phyloP scores from a whole-genome alignment of 2,888 invertebrate genomes.

The Zygogramma bicolorata region DNA sequence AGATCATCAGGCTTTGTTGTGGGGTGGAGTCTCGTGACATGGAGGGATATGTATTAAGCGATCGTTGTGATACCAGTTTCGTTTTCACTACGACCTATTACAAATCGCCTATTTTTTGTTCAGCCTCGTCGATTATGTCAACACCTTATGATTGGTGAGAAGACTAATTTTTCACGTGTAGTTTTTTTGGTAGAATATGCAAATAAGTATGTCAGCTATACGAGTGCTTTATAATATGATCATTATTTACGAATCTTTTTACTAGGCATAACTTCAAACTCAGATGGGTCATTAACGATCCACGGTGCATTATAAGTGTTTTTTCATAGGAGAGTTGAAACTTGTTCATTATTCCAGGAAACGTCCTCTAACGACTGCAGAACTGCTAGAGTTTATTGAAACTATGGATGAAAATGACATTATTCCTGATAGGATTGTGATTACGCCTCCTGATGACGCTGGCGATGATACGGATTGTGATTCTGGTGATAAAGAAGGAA shows the following conservation, averaged over 20 bases:
- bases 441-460: conserved; percentile 10
- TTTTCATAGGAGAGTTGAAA: neutral
- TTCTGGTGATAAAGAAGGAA: conserved; percentile 26
- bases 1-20: no score
- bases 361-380: neutral
- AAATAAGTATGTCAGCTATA: no score
- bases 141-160: neutral
- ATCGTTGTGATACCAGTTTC: no score
- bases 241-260: no score
- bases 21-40: no score
- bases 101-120: no score
- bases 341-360: neutral
- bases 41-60: no score
- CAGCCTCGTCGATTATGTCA: neutral
- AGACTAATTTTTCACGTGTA: no score
- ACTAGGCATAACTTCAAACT: neutral
- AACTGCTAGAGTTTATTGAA: neutral
- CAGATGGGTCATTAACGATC: neutral
- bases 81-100: no score
- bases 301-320: neutral
- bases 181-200: no score
- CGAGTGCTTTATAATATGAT: no score
- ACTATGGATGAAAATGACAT: neutral
- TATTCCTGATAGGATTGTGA: no score
- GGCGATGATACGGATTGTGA: conserved; percentile 17